Evolutionary conservation across 2,797 vertebrate species (phyloP).

Genomic region (Synanceia verrucosa): DNA sequence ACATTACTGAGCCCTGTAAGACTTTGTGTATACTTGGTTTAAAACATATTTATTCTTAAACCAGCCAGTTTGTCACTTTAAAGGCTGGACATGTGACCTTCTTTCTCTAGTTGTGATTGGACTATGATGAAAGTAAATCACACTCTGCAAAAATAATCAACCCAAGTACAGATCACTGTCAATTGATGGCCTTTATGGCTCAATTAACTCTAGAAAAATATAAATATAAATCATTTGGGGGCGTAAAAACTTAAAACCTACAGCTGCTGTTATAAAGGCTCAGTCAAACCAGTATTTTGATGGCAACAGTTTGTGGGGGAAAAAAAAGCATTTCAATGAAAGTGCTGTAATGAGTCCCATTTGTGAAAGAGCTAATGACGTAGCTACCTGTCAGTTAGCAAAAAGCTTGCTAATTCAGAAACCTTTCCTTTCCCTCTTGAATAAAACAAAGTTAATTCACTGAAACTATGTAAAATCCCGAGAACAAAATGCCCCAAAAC

Average conservation of each 20-base stretch:
- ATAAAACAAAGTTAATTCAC: background rate
- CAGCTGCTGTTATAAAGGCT: slow-evolving; percentile 45
- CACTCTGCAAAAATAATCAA: slow-evolving; percentile 22
- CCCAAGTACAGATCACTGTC: slow-evolving; percentile 7
- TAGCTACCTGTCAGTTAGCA: too few species aligned
- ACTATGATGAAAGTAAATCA: slow-evolving; percentile 28
- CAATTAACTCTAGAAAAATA: background rate
- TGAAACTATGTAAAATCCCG: too few species aligned
- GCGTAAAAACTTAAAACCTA: background rate
- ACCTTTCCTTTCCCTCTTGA: background rate
- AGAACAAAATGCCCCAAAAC: background rate
- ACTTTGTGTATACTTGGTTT: slow-evolving; percentile 66
- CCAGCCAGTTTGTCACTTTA: slow-evolving; percentile 25
- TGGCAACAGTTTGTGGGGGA: background rate
- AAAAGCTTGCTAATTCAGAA: background rate
- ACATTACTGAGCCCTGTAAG: slow-evolving; percentile 69
- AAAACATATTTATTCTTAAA: slow-evolving; percentile 59
- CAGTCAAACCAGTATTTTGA: slow-evolving; percentile 50
- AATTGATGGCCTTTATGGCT: slow-evolving; percentile 28
- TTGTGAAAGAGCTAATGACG: background rate
- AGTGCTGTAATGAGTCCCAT: background rate
- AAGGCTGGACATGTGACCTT: slow-evolving; percentile 45
- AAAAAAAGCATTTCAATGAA: background rate
- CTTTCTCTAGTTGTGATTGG: slow-evolving; percentile 51
- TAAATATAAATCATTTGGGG: background rate